phyloP scores from a whole-genome alignment of 1,140 invertebrate species.

The Linepithema humile region DNA sequence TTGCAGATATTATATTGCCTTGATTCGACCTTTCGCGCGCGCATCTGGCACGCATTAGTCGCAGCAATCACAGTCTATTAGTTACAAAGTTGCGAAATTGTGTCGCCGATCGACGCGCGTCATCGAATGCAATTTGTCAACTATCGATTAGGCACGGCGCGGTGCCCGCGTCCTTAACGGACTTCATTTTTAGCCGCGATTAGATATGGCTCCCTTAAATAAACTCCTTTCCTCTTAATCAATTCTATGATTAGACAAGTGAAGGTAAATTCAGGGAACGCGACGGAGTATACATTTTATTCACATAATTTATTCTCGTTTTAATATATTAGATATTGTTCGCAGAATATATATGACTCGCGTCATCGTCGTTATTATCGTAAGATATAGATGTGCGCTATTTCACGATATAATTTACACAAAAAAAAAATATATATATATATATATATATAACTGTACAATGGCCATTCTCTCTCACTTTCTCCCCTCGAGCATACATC shows the following conservation, averaged over 20 bases:
- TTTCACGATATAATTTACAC: slow-evolving; percentile 72
- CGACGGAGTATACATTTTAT: background rate
- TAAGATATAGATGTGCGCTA: slow-evolving; percentile 49
- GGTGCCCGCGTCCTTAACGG: background rate
- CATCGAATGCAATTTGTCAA: slow-evolving; percentile 63
- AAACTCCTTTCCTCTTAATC: background rate
- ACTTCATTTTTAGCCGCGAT: slow-evolving; percentile 28
- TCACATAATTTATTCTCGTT: slow-evolving; percentile 74
- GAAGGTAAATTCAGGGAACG: background rate
- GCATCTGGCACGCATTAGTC: slow-evolving; percentile 44
- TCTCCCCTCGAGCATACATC: slow-evolving; percentile 20
- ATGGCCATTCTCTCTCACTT: background rate
- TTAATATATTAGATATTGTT: slow-evolving; percentile 77
- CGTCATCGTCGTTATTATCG: slow-evolving; percentile 53
- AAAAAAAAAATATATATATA: too few species aligned
- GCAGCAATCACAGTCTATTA: slow-evolving; percentile 58
- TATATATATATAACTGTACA: slow-evolving; percentile 70
- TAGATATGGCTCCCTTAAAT: background rate
- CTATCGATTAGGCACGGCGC: slow-evolving; percentile 51
- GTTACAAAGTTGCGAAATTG: slow-evolving; percentile 56
- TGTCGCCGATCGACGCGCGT: slow-evolving; percentile 59
- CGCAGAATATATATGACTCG: slow-evolving; percentile 67
- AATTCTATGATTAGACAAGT: background rate
- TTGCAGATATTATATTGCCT: background rate
- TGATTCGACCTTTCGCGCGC: background rate